Conservation (phyloP, 2,113 vertebrate genomes). For the Gnathonemus longibarbis region DNA sequence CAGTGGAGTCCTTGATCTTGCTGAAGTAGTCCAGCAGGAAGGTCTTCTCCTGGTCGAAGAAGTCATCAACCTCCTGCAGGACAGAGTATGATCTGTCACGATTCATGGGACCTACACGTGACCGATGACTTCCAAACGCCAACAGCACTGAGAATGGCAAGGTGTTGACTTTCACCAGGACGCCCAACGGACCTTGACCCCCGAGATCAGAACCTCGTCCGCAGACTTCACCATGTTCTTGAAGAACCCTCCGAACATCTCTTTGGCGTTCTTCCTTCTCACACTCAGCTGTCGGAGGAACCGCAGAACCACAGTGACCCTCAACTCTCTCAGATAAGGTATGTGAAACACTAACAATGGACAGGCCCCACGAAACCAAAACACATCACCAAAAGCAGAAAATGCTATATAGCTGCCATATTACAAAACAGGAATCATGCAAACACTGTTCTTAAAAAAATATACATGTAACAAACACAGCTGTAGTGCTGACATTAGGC, state of each 20-base stretch:
- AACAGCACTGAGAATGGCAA: not conserved
- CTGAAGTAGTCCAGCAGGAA: conserved; percentile 88
- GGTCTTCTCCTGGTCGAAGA: conserved; percentile 96
- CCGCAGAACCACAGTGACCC: not conserved
- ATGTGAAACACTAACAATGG: not conserved
- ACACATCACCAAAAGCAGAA: not conserved
- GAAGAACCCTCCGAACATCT: conserved; percentile 94
- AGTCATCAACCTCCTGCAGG: conserved; percentile 88
- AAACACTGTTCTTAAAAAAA: not conserved
- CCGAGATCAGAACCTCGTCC: conserved; percentile 91
- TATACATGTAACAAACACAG: conserved; percentile 10
- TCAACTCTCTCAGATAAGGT: not conserved
- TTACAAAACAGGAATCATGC: not conserved
- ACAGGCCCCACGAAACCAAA: not conserved
- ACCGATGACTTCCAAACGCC: not conserved
- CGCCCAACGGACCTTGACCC: conserved; percentile 72
- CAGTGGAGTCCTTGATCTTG: conserved; percentile 89
- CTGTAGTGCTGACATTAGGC: conserved; percentile 47
- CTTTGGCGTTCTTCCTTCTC: conserved; percentile 91
- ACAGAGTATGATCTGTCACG: not conserved
- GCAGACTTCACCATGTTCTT: conserved; percentile 91
- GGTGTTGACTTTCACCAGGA: not conserved
- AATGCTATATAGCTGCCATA: not conserved
- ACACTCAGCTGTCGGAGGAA: conserved; percentile 72
- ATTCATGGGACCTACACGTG: not conserved